Evolutionary conservation across 2,888 invertebrate species (phyloP), one percentile per base, ranked within the genome.

Genomic region (Frankliniella intonsa): DNA sequence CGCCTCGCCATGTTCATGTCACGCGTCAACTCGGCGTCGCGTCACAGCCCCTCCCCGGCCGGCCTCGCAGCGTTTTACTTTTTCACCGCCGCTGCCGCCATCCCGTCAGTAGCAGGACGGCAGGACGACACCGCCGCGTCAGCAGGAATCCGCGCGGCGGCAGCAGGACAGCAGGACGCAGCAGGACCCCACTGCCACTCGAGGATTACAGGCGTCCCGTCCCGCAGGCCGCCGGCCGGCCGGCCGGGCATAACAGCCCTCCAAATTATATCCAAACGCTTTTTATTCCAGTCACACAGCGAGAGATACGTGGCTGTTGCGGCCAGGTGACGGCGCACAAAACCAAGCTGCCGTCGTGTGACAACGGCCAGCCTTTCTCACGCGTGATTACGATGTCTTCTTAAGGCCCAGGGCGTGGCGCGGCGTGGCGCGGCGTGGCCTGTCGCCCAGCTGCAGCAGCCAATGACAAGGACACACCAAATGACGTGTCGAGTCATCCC

Each of bases 331-430:
- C 55, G 55, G 55, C 55, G 55, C 55, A 55, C 55, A 55, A 55
- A 55, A 14, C 55, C 17, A 0, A 14, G 55, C 55, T 12, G 55
- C 55, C 14, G 55, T 14, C 55, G 38, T 55, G 55, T 55, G 55
- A 55, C 55, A 55, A 55, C 55, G 14, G 17, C 55, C 19, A 55
- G 17, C 19, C 55, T 55, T 76, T 76, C 69, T 76, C 69, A 76
- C 69, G 69, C 69, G 69, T 76, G 22, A 76, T 76, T 76, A 76
- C 69, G 69, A 76, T 76, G 69, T 76, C 69, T 76, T 76, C 69
- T 76, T 76, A 25, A 25, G 69, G 69, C n/a, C 22, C 69, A 11
- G 22, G 69, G 69, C 69, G 25, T 12, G 69, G 69, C 69, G 10
- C 10, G 69, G 69, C 19, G n/a, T 19, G 69, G 55, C 55, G 1